Evolutionary conservation across 2,888 invertebrate species (phyloP).

Genomic region (Hedya salicella): DNA sequence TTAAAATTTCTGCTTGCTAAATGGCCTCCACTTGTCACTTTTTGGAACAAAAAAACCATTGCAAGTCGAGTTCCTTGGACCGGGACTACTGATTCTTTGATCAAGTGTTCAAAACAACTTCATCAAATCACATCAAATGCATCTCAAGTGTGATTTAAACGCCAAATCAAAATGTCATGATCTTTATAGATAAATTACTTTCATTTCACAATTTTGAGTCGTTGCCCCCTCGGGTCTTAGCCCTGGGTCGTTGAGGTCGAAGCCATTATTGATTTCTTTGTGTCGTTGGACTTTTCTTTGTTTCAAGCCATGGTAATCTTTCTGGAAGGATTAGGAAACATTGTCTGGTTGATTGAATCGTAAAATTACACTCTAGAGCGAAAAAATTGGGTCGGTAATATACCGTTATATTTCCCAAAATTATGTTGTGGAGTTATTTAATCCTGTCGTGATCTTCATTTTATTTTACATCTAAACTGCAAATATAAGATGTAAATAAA

Average conservation of each 20-base stretch:
- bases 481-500: no score
- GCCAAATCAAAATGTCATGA: constrained; percentile 24
- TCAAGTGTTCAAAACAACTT: neutral
- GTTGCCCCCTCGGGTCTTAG: constrained; percentile 18
- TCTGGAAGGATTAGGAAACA: neutral
- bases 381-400: no score
- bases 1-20: no score
- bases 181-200: constrained; percentile 36
- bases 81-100: neutral
- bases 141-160: neutral
- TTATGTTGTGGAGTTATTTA: no score
- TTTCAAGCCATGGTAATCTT: neutral
- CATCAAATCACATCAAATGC: constrained; percentile 11
- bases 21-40: no score
- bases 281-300: constrained; percentile 23
- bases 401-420: no score
- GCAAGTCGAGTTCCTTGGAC: no score
- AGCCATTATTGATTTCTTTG: neutral
- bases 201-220: constrained; percentile 30
- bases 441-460: no score
- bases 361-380: neutral
- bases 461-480: no score
- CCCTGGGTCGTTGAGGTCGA: constrained; percentile 6
- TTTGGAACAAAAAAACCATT: no score
- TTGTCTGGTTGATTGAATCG: neutral